phyloP scores from a whole-genome alignment of 2,888 invertebrate species.

The Galerucella calmariensis region DNA sequence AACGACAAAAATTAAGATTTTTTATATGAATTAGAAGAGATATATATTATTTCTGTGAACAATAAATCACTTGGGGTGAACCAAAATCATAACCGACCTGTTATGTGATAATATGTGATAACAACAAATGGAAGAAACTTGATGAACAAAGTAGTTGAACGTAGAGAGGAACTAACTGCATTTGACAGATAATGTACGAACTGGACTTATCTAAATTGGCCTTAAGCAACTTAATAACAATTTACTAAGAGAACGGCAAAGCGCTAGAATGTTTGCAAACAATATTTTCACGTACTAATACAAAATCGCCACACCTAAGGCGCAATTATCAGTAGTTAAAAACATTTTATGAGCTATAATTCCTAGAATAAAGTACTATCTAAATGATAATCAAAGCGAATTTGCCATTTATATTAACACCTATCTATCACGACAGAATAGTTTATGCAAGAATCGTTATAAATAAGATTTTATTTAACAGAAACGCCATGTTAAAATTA shows the following conservation, averaged over 20 bases:
- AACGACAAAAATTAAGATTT: no score
- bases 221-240: neutral
- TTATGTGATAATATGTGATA: neutral
- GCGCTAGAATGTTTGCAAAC: conserved; percentile 1
- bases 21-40: no score
- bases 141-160: no score
- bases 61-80: no score
- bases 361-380: conserved; percentile 26
- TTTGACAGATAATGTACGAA: neutral
- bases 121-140: neutral
- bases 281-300: conserved; percentile 1
- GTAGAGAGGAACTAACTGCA: neutral
- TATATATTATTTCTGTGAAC: no score
- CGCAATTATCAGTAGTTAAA: conserved; percentile 28
- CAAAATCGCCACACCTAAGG: conserved; percentile 22
- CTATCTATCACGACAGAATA: conserved; percentile 39
- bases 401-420: conserved; percentile 37
- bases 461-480: conserved; percentile 40
- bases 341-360: conserved; percentile 15
- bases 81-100: neutral
- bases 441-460: conserved; percentile 37
- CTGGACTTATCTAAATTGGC: neutral
- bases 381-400: conserved; percentile 34
- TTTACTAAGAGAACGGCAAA: neutral
- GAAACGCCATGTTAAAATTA: conserved; percentile 46